Evolutionary conservation across 1,140 invertebrate species (phyloP), one percentile per base, ranked within the genome.

Genomic region (Meloidogyne exigua): DNA sequence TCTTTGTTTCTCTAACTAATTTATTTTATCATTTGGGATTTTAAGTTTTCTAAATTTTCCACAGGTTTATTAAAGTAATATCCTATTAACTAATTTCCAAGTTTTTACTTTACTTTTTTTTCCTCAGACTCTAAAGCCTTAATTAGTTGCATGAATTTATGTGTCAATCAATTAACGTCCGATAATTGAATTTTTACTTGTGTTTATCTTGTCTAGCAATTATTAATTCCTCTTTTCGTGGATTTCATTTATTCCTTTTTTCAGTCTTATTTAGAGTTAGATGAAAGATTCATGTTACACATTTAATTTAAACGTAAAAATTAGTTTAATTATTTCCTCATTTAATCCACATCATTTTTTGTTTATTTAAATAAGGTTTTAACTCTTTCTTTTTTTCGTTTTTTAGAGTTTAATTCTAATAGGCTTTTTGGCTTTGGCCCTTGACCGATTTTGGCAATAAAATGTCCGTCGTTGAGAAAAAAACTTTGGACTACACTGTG

Each of bases 401-500:
- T 32, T 32, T 39, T 39, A 39, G 36, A 0, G 9, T 39, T 39
- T 9, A 39, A 39, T 9, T 32, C 15, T 7, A 66, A 73, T 64
- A 23, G 71, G 66, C 21, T 36, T 21, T 42, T 21, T 21, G 66
- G 71, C 21, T 64, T 57, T 65, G 57, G 23, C 28, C 71, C 69
- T n/a, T 26, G 68, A 63, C 74, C 39, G 36, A 44, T 39, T 39
- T 32, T 39, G 36, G 36, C 36, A 39, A 39, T 39, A 32, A 42
- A 72, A 75, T 71, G 36, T 36, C 26, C 13, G 49, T 68, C 26
- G 25, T 36, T 0, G 39, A 36, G n/a, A 67, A 75, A 9, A 75
- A 39, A 75, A 75, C 74, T 23, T 77, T 82, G 81, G 82, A 82
- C 49, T 82, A 82, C 68, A 80, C 62, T 64, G 78, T 75, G 21